phyloP scores from a whole-genome alignment of 2,888 invertebrate genomes.

The Brassicogethes aeneus region DNA sequence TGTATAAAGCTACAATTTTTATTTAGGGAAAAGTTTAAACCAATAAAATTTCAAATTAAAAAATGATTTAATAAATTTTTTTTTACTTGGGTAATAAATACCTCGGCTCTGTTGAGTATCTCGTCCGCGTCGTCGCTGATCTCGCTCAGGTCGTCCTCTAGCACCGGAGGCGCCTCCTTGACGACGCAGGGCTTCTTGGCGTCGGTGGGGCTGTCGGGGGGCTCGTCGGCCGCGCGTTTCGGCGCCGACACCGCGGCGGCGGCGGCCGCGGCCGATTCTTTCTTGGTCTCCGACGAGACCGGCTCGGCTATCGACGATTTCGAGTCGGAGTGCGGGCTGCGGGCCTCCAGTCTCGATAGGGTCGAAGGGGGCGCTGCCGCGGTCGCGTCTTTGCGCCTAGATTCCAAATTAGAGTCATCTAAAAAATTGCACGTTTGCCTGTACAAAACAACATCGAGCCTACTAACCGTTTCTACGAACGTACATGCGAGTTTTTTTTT shows the following conservation, averaged over 20 bases:
- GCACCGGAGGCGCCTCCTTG: slow-evolving; percentile 32
- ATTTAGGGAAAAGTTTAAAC: slow-evolving; percentile 2
- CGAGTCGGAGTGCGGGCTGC: slow-evolving; percentile 9
- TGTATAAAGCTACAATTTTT: slow-evolving; percentile 4
- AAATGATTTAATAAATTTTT: too few species aligned
- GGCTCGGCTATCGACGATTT: slow-evolving; percentile 13
- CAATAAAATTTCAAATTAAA: too few species aligned
- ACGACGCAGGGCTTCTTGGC: slow-evolving; percentile 42
- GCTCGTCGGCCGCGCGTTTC: slow-evolving; percentile 33
- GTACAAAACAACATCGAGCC: too few species aligned
- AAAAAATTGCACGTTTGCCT: slow-evolving; percentile 4
- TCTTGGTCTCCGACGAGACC: slow-evolving; percentile 31
- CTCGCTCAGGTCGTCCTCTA: slow-evolving; percentile 71
- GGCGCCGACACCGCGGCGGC: slow-evolving; percentile 9
- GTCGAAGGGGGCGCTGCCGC: slow-evolving; percentile 7
- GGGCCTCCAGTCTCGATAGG: slow-evolving; percentile 7
- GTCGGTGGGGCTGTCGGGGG: slow-evolving; percentile 39
- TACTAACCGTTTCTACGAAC: too few species aligned
- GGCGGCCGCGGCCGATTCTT: slow-evolving; percentile 34
- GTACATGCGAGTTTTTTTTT: too few species aligned
- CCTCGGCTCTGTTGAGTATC: slow-evolving; percentile 71
- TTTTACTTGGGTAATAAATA: too few species aligned
- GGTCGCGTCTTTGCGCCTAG: slow-evolving; percentile 20
- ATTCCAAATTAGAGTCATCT: slow-evolving; percentile 21
- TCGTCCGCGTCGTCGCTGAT: slow-evolving; percentile 86